Evolutionary conservation across 2,113 vertebrate genomes (phyloP).

Genomic region (Salvator merianae): DNA sequence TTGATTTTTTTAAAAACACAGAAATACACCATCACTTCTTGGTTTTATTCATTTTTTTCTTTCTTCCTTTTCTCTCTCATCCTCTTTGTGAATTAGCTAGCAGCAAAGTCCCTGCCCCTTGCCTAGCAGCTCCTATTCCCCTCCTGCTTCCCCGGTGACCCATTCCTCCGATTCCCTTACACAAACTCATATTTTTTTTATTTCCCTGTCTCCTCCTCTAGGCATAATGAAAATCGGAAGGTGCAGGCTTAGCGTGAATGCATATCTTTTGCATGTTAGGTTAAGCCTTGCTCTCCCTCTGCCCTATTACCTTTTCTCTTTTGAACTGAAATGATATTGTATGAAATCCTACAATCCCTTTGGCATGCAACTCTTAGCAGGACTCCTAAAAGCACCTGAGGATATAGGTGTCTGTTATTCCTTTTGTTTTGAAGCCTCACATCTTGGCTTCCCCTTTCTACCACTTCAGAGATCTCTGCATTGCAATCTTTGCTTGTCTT

Average conservation of each 20-base stretch:
- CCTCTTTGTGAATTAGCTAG: slow-evolving; percentile 8
- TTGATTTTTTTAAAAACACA: neutral
- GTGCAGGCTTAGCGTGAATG: neutral
- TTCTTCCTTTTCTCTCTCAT: slow-evolving; percentile 5
- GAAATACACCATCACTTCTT: neutral
- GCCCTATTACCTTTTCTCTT: neutral
- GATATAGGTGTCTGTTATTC: neutral
- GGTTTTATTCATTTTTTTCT: slow-evolving; percentile 8
- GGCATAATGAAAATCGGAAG: neutral
- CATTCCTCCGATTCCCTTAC: neutral
- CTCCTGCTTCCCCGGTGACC: neutral
- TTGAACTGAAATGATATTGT: neutral
- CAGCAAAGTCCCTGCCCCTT: neutral
- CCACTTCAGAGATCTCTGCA: neutral
- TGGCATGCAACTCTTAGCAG: too few relatives aligned
- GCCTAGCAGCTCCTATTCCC: neutral
- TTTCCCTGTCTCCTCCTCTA: neutral
- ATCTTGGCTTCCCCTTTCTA: neutral
- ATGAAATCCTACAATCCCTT: neutral
- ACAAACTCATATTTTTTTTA: neutral
- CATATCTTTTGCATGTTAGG: neutral
- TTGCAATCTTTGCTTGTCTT: neutral
- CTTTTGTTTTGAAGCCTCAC: neutral
- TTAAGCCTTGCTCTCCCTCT: neutral
- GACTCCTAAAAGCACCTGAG: neutral